Evolutionary conservation across 2,113 vertebrate genomes (phyloP).

Genomic region (Geococcyx californianus): DNA sequence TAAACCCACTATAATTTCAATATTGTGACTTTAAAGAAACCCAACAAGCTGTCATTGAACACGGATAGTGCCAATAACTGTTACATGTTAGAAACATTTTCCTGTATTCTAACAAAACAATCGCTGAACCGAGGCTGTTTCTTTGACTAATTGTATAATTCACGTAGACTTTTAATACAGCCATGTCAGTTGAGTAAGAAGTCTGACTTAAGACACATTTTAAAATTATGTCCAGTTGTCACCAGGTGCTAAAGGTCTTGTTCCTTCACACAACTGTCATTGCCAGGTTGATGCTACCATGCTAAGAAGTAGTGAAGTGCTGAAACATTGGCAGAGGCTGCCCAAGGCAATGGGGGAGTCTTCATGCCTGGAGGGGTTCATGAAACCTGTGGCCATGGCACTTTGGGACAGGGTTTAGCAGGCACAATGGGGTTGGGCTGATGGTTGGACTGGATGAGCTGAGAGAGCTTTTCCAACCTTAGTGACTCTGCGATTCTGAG

Average conservation of each 20-base stretch:
- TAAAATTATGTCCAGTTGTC: not conserved
- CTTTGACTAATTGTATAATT: not conserved
- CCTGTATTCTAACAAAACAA: not conserved
- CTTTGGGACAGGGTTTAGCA: too few relatives aligned
- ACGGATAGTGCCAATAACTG: not conserved
- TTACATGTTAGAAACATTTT: not conserved
- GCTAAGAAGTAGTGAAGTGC: not conserved
- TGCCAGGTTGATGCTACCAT: not conserved
- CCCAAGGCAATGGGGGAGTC: too few relatives aligned
- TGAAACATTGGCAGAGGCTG: too few relatives aligned
- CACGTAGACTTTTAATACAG: not conserved
- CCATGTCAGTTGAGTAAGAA: not conserved
- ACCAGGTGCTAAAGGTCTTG: not conserved
- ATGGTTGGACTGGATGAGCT: too few relatives aligned
- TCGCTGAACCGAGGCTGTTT: not conserved
- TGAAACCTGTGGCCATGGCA: too few relatives aligned
- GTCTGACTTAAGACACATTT: not conserved
- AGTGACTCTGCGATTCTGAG: too few relatives aligned
- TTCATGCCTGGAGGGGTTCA: too few relatives aligned
- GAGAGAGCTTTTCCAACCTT: too few relatives aligned
- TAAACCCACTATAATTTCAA: conserved; percentile 18
- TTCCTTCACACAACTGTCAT: not conserved
- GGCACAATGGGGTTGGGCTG: too few relatives aligned
- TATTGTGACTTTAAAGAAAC: not conserved
- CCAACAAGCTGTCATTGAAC: not conserved